Evolutionary conservation across 1,140 invertebrate species (phyloP).

Genomic region (Macrobrachium rosenbergii): DNA sequence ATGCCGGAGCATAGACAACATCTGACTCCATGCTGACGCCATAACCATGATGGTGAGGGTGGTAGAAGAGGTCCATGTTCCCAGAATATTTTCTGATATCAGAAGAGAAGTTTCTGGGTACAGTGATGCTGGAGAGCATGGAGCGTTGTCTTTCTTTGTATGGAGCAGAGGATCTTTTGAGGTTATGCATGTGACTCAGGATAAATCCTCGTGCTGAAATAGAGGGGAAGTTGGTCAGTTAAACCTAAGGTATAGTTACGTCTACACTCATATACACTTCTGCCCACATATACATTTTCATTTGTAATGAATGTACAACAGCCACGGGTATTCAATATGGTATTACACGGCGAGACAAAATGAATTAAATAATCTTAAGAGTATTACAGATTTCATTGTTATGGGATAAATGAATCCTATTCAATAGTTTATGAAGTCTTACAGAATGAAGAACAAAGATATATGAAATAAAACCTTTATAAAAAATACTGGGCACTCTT

Average conservation of each 20-base stretch:
- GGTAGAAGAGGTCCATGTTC: background rate
- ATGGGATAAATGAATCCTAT: no score
- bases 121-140: background rate
- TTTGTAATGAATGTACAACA: no score
- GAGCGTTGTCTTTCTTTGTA: background rate
- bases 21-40: background rate
- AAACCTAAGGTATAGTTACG: background rate
- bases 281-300: background rate
- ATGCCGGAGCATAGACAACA: background rate
- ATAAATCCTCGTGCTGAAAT: background rate
- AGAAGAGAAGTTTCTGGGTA: background rate
- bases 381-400: no score
- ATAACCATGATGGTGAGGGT: background rate
- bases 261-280: background rate
- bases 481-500: no score
- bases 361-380: no score
- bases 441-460: no score
- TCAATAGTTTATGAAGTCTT: no score
- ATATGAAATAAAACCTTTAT: no score
- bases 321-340: no score
- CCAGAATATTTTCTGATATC: background rate
- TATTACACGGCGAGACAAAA: no score
- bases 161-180: background rate
- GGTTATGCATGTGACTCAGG: background rate
- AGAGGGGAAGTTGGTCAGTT: background rate